These are phyloP conservation scores for Petrophora chlorosata DNA, from an alignment of 2,888 invertebrate genomes.

Conservation along the genomic window DNA sequence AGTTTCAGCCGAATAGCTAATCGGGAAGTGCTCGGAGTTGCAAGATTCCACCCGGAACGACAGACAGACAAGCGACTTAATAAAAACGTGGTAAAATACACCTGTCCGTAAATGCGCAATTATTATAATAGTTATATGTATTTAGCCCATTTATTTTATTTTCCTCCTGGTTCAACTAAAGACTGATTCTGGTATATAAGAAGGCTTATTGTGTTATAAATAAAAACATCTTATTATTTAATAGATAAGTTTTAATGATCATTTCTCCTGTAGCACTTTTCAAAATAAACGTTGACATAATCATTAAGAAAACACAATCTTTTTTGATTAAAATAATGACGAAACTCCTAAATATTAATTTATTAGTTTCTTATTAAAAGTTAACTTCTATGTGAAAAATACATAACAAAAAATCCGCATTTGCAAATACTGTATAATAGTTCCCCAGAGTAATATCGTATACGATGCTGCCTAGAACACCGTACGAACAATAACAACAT, in stretches of 20 bases:
- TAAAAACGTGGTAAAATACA: too few species aligned
- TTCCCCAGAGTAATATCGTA: constrained; percentile 56
- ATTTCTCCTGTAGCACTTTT: constrained; percentile 76
- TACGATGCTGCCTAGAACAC: constrained; percentile 55
- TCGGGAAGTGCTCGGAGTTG: too few species aligned
- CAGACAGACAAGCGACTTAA: too few species aligned
- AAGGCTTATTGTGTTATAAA: too few species aligned
- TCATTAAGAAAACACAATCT: constrained; percentile 61
- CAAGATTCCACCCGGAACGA: too few species aligned
- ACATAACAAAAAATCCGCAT: constrained; percentile 60
- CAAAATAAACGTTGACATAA: constrained; percentile 77
- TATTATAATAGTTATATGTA: too few species aligned
- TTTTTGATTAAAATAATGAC: constrained; percentile 52
- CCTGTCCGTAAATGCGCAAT: too few species aligned
- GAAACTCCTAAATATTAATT: constrained; percentile 63
- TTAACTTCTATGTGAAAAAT: constrained; percentile 67
- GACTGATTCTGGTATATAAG: too few species aligned
- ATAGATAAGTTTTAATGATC: constrained; percentile 81
- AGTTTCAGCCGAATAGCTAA: too few species aligned
- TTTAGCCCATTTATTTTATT: too few species aligned
- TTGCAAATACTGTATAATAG: constrained; percentile 62
- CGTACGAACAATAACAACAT: constrained; percentile 69
- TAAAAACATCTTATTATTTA: constrained; percentile 56
- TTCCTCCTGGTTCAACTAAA: too few species aligned
- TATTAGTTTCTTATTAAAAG: constrained; percentile 51